Evolutionary conservation across 2,888 invertebrate genomes (phyloP), one percentile per base, ranked within the genome.

Genomic region (Homarus gammarus): DNA sequence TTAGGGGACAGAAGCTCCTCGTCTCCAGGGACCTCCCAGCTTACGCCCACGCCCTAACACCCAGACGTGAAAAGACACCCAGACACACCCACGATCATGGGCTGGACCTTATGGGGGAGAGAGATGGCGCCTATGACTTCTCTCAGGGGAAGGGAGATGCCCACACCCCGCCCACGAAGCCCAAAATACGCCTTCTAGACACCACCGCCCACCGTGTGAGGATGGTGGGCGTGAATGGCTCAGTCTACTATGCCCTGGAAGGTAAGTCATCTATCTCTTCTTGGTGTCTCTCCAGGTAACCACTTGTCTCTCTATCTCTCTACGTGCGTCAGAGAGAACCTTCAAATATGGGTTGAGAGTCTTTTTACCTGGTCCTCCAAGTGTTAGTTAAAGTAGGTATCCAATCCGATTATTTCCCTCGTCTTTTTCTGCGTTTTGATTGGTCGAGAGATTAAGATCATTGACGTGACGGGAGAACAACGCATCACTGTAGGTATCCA

Each of bases 181-280:
- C 75, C n/a, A n/a, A 10, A 2, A 33, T 70, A 5, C 27, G 31
- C 38, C 70, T 86, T 12, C 79, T 86, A 51, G 86, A 86, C 51
- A 79, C 86, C 70, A 86, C 86, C 31, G 79, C 36, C 12, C 33
- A 49, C 12, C 79, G 79, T 36, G 86, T 86, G 22, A 68, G 86
- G 70, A 86, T 86, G 86, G 86, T 86, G 68, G 86, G 73, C 22
- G 86, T 86, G 56, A 86, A 86, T 38, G 56, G 70, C 1, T 79
- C 86, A 0, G 79, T 86, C n/a, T 86, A 86, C 56, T 86, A 79
- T 27, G 86, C 86, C n/a, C 22, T 72, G 36, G 86, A 86, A 86
- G 86, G 86, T 86, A 40, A 44, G 86, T 40, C 10, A 31, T 15
- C 49, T 15, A 12, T 49, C 0, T 49, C 15, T 12, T 15, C 49